These are phyloP conservation scores for Papilio polyxenes DNA, from an alignment of 1,140 invertebrate genomes.

Conservation along the genomic window DNA sequence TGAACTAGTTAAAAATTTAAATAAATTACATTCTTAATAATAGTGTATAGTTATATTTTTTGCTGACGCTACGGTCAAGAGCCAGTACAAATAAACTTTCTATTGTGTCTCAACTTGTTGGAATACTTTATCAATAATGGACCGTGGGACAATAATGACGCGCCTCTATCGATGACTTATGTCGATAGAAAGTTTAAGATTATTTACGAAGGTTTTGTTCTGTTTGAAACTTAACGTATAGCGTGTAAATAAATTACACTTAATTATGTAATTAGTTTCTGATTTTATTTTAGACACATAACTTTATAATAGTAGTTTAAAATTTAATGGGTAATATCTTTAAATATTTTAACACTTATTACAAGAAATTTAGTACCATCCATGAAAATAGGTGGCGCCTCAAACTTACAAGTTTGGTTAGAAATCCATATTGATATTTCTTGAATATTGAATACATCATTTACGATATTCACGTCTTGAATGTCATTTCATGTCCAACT, in stretches of 20 bases:
- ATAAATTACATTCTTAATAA: not conserved
- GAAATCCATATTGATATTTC: too few relatives aligned
- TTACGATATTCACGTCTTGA: too few relatives aligned
- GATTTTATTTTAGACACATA: not conserved
- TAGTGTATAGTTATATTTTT: slow-evolving; percentile 42
- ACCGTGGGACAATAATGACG: slow-evolving; percentile 54
- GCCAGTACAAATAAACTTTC: slow-evolving; percentile 72
- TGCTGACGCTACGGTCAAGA: slow-evolving; percentile 54
- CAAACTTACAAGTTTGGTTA: too few relatives aligned
- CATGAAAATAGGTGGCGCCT: too few relatives aligned
- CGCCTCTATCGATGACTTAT: slow-evolving; percentile 48
- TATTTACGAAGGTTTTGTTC: slow-evolving; percentile 49
- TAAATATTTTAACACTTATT: too few relatives aligned
- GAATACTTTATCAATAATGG: slow-evolving; percentile 72
- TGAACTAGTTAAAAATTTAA: not conserved
- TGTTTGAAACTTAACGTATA: slow-evolving; percentile 39
- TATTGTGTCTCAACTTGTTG: slow-evolving; percentile 68
- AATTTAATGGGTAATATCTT: too few relatives aligned
- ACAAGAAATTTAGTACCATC: too few relatives aligned
- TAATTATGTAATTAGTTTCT: slow-evolving; percentile 12
- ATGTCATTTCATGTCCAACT: too few relatives aligned
- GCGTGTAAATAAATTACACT: slow-evolving; percentile 17
- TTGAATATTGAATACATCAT: too few relatives aligned
- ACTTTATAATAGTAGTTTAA: too few relatives aligned
- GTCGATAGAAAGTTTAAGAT: slow-evolving; percentile 47